These are phyloP conservation scores for Ochotona princeps DNA, from an alignment of 2,113 vertebrate species.

Conservation along the genomic window DNA sequence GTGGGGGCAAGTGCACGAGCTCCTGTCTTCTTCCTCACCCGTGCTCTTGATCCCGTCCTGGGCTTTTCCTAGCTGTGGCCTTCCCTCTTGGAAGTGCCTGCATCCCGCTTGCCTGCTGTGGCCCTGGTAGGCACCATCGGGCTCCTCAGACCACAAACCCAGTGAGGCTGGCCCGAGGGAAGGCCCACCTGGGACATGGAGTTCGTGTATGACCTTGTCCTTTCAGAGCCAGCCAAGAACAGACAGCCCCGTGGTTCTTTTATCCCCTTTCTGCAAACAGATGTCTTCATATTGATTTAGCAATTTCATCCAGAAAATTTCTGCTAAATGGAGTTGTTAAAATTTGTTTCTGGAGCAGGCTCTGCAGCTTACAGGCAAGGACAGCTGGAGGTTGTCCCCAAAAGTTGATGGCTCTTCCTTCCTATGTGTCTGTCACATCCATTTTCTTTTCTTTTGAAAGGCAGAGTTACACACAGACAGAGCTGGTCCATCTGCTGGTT, in stretches of 20 bases:
- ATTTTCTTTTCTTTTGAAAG: constrained; percentile 21
- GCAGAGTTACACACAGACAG: too few relatives aligned
- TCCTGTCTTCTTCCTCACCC: background rate
- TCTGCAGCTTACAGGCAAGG: constrained; percentile 15
- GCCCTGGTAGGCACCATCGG: background rate
- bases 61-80: background rate
- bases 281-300: constrained; percentile 15
- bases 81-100: too few relatives aligned
- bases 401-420: constrained; percentile 33
- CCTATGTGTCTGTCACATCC: background rate
- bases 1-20: background rate
- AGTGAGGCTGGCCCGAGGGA: background rate
- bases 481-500: too few relatives aligned
- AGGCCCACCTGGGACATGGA: background rate
- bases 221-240: background rate
- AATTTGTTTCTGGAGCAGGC: background rate
- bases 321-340: background rate
- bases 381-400: constrained; percentile 23
- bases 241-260: background rate
- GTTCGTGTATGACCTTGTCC: background rate
- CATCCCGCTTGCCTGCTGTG: background rate
- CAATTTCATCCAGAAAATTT: constrained; percentile 2
- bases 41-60: background rate
- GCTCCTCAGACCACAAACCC: background rate
- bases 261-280: background rate